A percentile compares a stretch with the other conserved stretches of the same genome.
Evolutionary conservation across 2,113 vertebrate species (phyloP).

Genomic region (Platycercus adscitus): DNA sequence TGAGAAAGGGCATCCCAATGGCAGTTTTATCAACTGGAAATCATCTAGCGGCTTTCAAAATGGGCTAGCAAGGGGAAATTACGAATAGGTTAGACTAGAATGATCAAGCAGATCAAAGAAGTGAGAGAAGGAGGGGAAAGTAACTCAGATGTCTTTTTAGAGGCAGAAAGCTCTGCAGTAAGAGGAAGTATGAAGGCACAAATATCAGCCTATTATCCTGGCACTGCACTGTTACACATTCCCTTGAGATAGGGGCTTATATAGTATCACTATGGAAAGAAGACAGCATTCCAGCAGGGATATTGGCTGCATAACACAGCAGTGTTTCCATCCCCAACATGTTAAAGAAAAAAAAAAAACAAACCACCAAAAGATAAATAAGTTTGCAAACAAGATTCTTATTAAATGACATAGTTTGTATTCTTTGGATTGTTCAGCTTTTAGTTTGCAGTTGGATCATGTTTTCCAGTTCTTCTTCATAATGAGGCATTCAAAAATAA

Average conservation of each 20-base stretch:
- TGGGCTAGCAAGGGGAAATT: not conserved
- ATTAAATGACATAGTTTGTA: not conserved
- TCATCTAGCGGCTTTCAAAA: conserved; percentile 1
- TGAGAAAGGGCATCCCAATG: conserved; percentile 19
- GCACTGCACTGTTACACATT: not conserved
- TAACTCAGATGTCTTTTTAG: not conserved
- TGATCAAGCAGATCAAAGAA: not conserved
- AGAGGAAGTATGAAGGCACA: not conserved
- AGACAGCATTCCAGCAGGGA: not conserved
- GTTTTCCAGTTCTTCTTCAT: not conserved
- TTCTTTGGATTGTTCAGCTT: not conserved
- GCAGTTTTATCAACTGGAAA: conserved; percentile 39
- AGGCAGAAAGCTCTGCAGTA: not conserved
- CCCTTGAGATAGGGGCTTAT: not conserved
- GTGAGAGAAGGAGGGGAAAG: not conserved
- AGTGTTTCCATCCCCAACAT: not conserved
- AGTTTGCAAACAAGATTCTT: not conserved
- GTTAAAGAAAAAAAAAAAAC: not conserved
- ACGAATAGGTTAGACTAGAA: not conserved
- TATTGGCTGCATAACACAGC: not conserved
- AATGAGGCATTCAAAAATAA: not conserved
- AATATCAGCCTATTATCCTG: not conserved
- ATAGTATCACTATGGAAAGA: not conserved
- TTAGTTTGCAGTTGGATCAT: not conserved
- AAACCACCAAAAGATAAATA: not conserved